These are phyloP conservation scores for Blastomussa wellsi DNA, from an alignment of 92 coral and sea anemone species.

Conservation along the genomic window DNA sequence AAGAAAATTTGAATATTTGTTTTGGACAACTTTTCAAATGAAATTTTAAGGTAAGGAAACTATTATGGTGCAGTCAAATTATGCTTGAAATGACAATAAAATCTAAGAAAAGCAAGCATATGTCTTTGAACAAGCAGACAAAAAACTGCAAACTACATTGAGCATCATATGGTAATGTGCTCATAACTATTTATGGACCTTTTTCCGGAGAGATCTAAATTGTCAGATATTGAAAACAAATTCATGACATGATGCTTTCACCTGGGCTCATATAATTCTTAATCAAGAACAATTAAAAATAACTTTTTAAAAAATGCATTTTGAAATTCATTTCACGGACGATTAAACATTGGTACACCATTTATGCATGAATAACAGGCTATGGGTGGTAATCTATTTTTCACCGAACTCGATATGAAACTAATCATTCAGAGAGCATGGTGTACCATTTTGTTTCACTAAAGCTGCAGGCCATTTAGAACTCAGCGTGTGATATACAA, in stretches of 20 bases:
- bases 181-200: not conserved
- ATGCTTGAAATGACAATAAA: not conserved
- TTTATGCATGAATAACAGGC: not conserved
- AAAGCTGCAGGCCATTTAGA: slow-evolving; percentile 15
- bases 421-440: not conserved
- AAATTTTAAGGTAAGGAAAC: too few relatives aligned
- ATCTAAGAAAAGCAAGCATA: not conserved
- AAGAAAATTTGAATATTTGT: too few relatives aligned
- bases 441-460: not conserved
- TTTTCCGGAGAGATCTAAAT: not conserved
- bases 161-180: not conserved
- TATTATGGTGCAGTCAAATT: not conserved
- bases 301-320: not conserved
- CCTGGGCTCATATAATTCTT: not conserved
- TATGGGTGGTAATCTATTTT: not conserved
- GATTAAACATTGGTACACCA: not conserved
- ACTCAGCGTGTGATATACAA: slow-evolving; percentile 4
- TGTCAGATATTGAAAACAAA: not conserved
- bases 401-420: not conserved
- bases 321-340: not conserved
- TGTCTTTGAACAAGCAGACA: not conserved
- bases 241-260: not conserved
- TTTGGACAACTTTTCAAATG: too few relatives aligned
- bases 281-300: not conserved
- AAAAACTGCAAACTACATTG: not conserved